Percentiles rank a stretch among this genome's conserved stretches.
These are phyloP conservation scores for Allobates femoralis DNA, from an alignment of 2,797 vertebrate genomes.

Conservation along the genomic window DNA sequence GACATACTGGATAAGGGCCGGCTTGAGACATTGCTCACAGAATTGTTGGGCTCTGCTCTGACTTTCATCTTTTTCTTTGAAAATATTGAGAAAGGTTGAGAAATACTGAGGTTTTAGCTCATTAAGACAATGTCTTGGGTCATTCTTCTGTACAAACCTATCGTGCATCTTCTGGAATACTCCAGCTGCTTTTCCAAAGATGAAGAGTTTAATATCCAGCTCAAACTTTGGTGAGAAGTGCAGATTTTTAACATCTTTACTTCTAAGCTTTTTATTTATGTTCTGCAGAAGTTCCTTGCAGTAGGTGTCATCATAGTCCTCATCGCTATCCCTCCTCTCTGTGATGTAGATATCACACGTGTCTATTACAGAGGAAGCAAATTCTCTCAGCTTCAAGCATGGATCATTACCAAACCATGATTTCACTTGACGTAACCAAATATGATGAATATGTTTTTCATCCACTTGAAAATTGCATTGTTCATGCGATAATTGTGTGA, in stretches of 20 bases:
- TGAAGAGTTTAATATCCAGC: conserved; percentile 75
- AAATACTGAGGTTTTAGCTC: conserved; percentile 66
- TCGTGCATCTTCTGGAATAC: conserved; percentile 76
- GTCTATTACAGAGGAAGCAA: conserved; percentile 65
- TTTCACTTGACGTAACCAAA: accelerated
- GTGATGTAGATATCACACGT: conserved; percentile 70
- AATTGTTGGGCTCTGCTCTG: conserved; percentile 68
- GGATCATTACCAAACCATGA: accelerated
- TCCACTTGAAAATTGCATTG: conserved; percentile 60
- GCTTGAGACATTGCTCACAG: conserved; percentile 68
- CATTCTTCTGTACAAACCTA: conserved; percentile 69
- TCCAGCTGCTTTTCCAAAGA: conserved; percentile 72
- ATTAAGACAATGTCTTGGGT: conserved; percentile 67
- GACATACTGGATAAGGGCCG: conserved; percentile 67
- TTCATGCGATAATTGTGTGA: conserved; percentile 56
- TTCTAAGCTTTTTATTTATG: conserved; percentile 71
- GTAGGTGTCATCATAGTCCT: conserved; percentile 75
- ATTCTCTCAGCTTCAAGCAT: neutral
- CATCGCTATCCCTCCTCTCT: conserved; percentile 68
- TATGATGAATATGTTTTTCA: neutral
- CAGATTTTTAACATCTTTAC: conserved; percentile 54
- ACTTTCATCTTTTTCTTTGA: conserved; percentile 66
- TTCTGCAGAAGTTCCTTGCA: conserved; percentile 73
- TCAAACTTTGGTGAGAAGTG: conserved; percentile 72
- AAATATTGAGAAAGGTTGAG: conserved; percentile 72